phyloP scores from a whole-genome alignment of 1,140 invertebrate species.

The Drosophila ogumai region DNA sequence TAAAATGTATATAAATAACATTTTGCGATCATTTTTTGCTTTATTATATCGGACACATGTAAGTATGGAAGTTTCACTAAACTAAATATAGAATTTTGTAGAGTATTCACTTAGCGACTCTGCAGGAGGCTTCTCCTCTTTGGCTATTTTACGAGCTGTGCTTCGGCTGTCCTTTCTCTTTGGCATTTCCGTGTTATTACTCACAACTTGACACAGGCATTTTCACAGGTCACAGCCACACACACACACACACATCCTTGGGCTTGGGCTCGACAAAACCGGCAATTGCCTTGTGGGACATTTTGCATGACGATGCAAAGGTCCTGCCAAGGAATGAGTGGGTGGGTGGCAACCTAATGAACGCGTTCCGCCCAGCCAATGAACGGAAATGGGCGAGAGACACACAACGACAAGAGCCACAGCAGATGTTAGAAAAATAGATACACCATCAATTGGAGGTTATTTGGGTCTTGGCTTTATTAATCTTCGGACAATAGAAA shows the following conservation, averaged over 20 bases:
- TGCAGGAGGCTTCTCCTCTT: background rate
- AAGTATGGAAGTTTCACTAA: background rate
- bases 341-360: constrained; percentile 63
- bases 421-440: constrained; percentile 3
- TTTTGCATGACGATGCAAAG: constrained; percentile 56
- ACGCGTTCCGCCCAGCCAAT: constrained; percentile 65
- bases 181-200: constrained; percentile 77
- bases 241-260: constrained; percentile 12
- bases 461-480: background rate
- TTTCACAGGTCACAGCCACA: constrained; percentile 62
- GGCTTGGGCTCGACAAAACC: constrained; percentile 12
- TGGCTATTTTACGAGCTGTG: constrained; percentile 63
- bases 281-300: constrained; percentile 77
- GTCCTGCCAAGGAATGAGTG: constrained; percentile 8
- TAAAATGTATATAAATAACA: background rate
- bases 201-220: constrained; percentile 78
- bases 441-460: background rate
- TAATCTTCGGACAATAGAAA: background rate
- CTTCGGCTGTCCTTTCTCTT: constrained; percentile 48
- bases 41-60: no score
- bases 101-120: constrained; percentile 31
- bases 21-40: no score
- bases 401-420: constrained; percentile 53
- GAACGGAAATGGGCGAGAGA: constrained; percentile 51
- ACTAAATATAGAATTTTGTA: background rate